These are phyloP conservation scores for Scatophagus argus DNA, from an alignment of 2,113 vertebrate species.

Conservation along the genomic window DNA sequence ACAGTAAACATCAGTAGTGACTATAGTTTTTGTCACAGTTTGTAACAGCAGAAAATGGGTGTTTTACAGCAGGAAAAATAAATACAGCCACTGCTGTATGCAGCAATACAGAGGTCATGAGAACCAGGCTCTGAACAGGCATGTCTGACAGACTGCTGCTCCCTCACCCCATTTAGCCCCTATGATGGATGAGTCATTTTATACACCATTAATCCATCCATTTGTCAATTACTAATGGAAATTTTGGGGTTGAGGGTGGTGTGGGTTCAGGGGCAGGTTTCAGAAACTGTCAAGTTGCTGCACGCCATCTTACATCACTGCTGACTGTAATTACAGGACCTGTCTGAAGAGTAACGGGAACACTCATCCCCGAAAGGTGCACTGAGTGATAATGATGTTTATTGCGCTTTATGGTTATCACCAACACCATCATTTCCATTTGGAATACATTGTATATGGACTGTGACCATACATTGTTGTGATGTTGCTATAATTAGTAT, in stretches of 20 bases:
- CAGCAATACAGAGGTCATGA: conserved; percentile 49
- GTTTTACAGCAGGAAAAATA: neutral
- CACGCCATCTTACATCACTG: conserved; percentile 67
- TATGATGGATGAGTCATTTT: conserved; percentile 78
- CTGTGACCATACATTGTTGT: conserved; percentile 32
- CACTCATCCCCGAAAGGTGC: conserved; percentile 23
- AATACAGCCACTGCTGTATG: conserved; percentile 10
- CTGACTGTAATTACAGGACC: conserved; percentile 66
- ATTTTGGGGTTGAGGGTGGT: conserved; percentile 51
- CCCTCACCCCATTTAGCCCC: conserved; percentile 64
- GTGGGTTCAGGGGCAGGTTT: conserved; percentile 33
- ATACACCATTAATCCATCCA: conserved; percentile 80
- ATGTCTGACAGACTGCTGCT: conserved; percentile 48
- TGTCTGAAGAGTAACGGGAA: conserved; percentile 44
- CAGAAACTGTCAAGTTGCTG: conserved; percentile 64
- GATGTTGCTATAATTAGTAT: conserved; percentile 44
- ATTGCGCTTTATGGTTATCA: conserved; percentile 37
- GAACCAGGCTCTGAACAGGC: conserved; percentile 46
- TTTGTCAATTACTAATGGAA: conserved; percentile 79
- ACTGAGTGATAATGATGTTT: conserved; percentile 46
- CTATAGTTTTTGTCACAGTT: neutral
- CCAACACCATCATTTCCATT: conserved; percentile 43
- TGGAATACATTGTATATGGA: conserved; percentile 30
- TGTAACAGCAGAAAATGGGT: neutral
- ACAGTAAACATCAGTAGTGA: neutral